Conservation (phyloP, 1,140 invertebrate species). For the Lineus longissimus region DNA sequence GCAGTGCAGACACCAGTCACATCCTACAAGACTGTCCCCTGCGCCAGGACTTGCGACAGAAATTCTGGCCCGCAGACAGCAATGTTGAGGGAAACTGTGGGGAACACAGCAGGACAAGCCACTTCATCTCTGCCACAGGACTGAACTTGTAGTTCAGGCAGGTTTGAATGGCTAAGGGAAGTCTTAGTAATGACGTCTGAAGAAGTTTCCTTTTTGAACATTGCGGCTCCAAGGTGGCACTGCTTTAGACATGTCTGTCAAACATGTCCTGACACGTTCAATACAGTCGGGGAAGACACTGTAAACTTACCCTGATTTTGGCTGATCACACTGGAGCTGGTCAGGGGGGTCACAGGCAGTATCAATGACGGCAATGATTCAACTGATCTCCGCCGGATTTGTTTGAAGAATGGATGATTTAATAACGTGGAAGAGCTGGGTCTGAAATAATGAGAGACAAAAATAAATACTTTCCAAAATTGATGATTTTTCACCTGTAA, state of each 20-base stretch:
- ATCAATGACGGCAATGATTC: conserved; percentile 55
- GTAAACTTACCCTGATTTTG: background rate
- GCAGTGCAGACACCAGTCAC: no score
- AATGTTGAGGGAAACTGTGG: no score
- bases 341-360: conserved; percentile 57
- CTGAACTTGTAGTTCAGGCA: no score
- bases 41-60: no score
- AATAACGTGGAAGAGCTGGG: conserved; percentile 56
- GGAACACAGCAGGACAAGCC: no score
- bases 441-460: conserved; percentile 27
- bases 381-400: conserved; percentile 37
- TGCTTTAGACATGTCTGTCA: background rate
- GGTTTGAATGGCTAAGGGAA: no score
- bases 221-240: no score
- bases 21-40: no score
- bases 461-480: background rate
- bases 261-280: background rate
- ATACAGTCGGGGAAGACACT: background rate
- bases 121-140: no score
- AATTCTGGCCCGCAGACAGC: no score
- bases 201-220: no score
- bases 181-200: no score
- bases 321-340: conserved; percentile 45
- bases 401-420: conserved; percentile 73
- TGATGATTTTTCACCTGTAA: conserved; percentile 22